Evolutionary conservation across 2,888 invertebrate species (phyloP).

Genomic region (Ochropleura leucogaster): DNA sequence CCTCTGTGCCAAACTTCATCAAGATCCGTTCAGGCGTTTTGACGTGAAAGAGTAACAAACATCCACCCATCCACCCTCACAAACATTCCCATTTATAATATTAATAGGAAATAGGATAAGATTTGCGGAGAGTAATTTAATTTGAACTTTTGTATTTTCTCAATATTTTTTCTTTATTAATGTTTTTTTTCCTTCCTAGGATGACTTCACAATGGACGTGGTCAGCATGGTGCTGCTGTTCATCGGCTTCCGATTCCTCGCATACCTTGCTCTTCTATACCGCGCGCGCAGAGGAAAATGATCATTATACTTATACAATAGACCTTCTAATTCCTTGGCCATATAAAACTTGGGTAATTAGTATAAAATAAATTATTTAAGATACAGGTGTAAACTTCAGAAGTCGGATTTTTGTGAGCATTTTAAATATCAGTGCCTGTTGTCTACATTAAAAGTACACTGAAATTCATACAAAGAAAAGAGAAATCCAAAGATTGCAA

Average conservation of each 20-base stretch:
- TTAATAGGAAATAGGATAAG: too few relatives aligned
- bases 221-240: constrained; percentile 93
- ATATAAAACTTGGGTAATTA: constrained; percentile 14
- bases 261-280: constrained; percentile 93
- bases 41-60: too few relatives aligned
- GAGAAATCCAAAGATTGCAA: too few relatives aligned
- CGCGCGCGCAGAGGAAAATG: constrained; percentile 92
- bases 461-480: not conserved
- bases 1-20: too few relatives aligned
- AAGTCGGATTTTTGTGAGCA: not conserved
- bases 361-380: not conserved
- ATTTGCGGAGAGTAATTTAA: too few relatives aligned
- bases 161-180: too few relatives aligned
- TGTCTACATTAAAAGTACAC: not conserved
- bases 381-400: constrained; percentile 1
- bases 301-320: constrained; percentile 24
- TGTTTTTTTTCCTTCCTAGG: constrained; percentile 83
- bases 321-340: constrained; percentile 3
- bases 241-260: constrained; percentile 93
- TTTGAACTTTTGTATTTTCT: too few relatives aligned
- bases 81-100: too few relatives aligned
- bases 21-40: too few relatives aligned
- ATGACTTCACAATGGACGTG: constrained; percentile 93
- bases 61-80: too few relatives aligned
- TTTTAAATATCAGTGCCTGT: not conserved